Evolutionary conservation across 2,888 invertebrate species (phyloP).

Genomic region (Hybos culiciformis): DNA sequence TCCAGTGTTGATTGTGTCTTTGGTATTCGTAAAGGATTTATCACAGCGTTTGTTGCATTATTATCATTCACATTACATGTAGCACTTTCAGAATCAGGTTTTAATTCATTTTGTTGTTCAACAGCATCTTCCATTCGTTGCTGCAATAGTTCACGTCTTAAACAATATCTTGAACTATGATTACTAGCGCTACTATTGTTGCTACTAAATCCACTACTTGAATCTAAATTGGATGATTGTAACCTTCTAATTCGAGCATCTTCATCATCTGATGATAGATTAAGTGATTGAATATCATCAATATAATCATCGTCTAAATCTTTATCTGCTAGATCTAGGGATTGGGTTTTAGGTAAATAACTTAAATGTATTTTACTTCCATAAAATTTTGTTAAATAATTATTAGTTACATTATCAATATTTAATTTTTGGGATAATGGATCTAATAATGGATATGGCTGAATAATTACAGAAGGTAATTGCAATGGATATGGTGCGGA

Average conservation of each 20-base stretch:
- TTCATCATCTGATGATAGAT: neutral
- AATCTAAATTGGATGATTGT: neutral
- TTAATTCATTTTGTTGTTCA: no score
- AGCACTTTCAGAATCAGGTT: neutral
- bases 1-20: constrained; percentile 29
- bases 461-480: no score
- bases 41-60: neutral
- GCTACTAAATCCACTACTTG: neutral
- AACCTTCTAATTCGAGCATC: neutral
- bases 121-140: neutral
- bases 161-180: neutral
- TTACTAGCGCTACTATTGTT: neutral
- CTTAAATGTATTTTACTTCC: constrained; percentile 13
- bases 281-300: constrained; percentile 3
- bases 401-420: neutral
- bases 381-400: neutral
- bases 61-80: neutral
- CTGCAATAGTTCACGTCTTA: neutral
- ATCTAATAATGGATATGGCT: no score
- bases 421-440: no score
- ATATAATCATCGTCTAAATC: constrained; percentile 9
- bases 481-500: no score
- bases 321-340: constrained; percentile 18
- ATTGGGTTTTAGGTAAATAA: constrained; percentile 21
- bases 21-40: constrained; percentile 12